Evolutionary conservation across 2,113 vertebrate genomes (phyloP), one percentile per base, ranked within the genome.

Genomic region (Salvelinus alpinus): DNA sequence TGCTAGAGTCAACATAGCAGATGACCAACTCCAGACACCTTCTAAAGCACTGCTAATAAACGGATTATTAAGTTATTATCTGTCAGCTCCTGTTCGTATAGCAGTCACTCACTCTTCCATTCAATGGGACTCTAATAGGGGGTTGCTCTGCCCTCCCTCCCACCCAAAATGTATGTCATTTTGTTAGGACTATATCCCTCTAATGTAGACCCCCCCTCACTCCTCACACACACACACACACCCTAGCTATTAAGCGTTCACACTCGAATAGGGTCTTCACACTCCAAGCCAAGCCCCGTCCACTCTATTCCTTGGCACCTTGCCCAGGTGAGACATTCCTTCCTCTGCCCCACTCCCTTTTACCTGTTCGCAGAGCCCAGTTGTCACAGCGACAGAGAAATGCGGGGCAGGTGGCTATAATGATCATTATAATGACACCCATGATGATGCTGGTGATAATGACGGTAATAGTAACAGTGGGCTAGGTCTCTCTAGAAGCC

Each of bases 401-500:
- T 71, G 79, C 51, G 75, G 87, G 82, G 81, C 80, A 84, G 38
- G 38, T 44, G 38, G 38, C 22, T 70, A 83, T 88, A 88, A 90
- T 87, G 84, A 80, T 84, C 77, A 88, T 87, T 87, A 80, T 87
- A 86, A 87, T 87, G 81, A 85, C 29, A 38, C 13, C 16, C n/a
- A 22, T 86, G 89, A 86, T 88, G 83, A 88, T 89, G 86, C 86
- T 90, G 85, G 82, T 67, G 70, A 87, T 91, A 86, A 88, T 90
- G 86, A 24, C 5, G 44, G 29, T 48, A 22, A 87, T 86, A 87
- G 88, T 83, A 88, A 85, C 71, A 88, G 85, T 81, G 74, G 85
- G 79, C 79, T 72, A 24, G 82, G 86, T 71, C 78, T 70, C 14
- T 27, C n/a, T 22, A 5, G 9, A 14, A 66, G n/a, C 22, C 6